A percentile compares a stretch with the other conserved stretches of the same genome.
phyloP scores from a whole-genome alignment of 2,797 vertebrate genomes.

The Ispidina lecontei region DNA sequence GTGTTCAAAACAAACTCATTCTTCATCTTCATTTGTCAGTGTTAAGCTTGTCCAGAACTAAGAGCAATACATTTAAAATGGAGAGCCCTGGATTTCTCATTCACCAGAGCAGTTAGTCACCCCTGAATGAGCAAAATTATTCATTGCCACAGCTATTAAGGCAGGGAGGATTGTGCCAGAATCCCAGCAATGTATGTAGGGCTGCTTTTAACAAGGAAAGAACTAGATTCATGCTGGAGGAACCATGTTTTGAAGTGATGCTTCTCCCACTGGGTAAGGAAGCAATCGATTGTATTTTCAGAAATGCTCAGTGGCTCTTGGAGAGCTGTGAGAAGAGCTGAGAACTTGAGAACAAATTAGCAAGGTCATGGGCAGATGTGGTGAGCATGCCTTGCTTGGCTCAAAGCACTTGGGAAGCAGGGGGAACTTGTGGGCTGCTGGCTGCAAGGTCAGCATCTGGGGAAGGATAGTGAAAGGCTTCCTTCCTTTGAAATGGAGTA shows the following conservation, averaged over 20 bases:
- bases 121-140: not conserved
- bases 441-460: constrained; percentile 40
- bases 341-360: not conserved
- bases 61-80: not conserved
- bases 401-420: not conserved
- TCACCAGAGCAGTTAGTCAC: not conserved
- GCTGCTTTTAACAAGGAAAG: not conserved
- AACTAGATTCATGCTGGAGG: not conserved
- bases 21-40: not conserved
- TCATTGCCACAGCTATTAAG: not conserved
- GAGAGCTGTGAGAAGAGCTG: not conserved
- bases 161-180: not conserved
- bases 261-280: not conserved
- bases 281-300: not conserved
- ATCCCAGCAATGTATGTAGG: not conserved
- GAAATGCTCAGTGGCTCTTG: not conserved
- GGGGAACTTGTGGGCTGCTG: constrained; percentile 1
- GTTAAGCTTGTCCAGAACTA: not conserved
- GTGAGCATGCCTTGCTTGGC: not conserved
- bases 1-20: not conserved
- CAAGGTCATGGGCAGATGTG: not conserved
- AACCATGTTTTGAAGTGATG: not conserved
- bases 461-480: not conserved
- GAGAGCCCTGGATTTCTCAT: not conserved
- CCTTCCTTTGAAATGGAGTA: not conserved